Percentiles rank a stretch among this genome's conserved stretches.
These are phyloP conservation scores for Chionoecetes opilio DNA, from an alignment of 1,140 invertebrate genomes.

Conservation along the genomic window DNA sequence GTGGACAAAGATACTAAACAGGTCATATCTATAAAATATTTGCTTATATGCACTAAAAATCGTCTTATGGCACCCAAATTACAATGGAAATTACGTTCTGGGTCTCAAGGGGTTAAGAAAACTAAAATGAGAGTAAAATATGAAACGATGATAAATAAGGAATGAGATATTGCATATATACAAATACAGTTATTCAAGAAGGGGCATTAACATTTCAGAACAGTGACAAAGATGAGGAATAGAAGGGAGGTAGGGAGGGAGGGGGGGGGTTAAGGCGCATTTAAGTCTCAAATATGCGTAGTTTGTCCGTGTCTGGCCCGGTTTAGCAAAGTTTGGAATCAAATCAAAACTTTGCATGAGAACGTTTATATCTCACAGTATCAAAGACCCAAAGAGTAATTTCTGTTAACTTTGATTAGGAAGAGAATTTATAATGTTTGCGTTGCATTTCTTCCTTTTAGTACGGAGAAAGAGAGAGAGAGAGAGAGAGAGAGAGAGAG, in stretches of 20 bases:
- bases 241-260: background rate
- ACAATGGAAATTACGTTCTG: too few relatives aligned
- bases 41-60: too few relatives aligned
- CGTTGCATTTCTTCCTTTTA: background rate
- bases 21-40: too few relatives aligned
- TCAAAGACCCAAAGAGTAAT: background rate
- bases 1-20: too few relatives aligned
- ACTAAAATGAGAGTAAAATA: background rate
- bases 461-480: background rate
- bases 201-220: background rate
- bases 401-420: background rate
- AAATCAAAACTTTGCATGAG: background rate
- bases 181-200: background rate
- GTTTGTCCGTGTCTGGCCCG: background rate
- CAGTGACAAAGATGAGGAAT: slow-evolving; percentile 27
- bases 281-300: background rate
- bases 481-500: slow-evolving; percentile 27
- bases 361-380: slow-evolving; percentile 2
- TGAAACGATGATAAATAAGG: too few relatives aligned
- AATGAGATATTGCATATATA: too few relatives aligned
- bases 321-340: slow-evolving; percentile 19
- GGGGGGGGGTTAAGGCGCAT: background rate
- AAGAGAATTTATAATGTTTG: background rate
- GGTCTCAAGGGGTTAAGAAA: too few relatives aligned
- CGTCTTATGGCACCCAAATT: too few relatives aligned